phyloP scores from a whole-genome alignment of 2,113 vertebrate species.

The Arizona elegans region DNA sequence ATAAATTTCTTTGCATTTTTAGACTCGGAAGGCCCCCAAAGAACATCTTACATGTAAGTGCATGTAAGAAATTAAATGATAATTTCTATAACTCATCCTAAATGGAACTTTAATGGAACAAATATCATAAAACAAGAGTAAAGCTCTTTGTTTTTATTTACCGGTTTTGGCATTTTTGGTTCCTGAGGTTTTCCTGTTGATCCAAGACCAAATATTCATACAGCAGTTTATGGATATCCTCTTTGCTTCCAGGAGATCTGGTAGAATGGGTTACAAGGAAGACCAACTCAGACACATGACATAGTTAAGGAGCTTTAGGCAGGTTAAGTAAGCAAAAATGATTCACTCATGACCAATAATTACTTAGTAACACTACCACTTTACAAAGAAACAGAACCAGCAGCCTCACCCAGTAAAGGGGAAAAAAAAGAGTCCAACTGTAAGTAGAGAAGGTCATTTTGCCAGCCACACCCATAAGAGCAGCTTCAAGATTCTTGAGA shows the following conservation, averaged over 20 bases:
- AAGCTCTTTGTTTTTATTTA: slow-evolving; percentile 58
- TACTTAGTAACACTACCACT: slow-evolving; percentile 20
- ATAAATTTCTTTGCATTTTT: background rate
- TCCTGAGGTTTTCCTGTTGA: slow-evolving; percentile 38
- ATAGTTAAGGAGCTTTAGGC: background rate
- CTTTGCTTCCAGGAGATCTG: slow-evolving; percentile 14
- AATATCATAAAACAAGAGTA: background rate
- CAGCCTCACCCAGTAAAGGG: slow-evolving; percentile 32
- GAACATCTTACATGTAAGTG: background rate
- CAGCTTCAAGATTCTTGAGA: slow-evolving; percentile 6
- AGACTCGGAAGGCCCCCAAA: background rate
- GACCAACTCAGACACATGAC: background rate
- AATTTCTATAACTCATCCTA: background rate
- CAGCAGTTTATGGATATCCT: background rate
- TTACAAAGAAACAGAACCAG: slow-evolving; percentile 19
- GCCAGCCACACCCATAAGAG: slow-evolving; percentile 36
- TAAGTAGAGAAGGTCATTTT: slow-evolving; percentile 36
- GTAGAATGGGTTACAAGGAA: background rate
- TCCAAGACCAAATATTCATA: slow-evolving; percentile 27
- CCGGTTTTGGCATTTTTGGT: slow-evolving; percentile 84
- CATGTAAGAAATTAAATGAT: background rate
- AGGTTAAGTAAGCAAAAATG: slow-evolving; percentile 23
- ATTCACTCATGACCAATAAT: slow-evolving; percentile 51
- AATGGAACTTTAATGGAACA: background rate
- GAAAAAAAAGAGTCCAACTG: slow-evolving; percentile 1